Conservation (phyloP, 2,113 vertebrate species). For the Calyptommatus sinebrachiatus region DNA sequence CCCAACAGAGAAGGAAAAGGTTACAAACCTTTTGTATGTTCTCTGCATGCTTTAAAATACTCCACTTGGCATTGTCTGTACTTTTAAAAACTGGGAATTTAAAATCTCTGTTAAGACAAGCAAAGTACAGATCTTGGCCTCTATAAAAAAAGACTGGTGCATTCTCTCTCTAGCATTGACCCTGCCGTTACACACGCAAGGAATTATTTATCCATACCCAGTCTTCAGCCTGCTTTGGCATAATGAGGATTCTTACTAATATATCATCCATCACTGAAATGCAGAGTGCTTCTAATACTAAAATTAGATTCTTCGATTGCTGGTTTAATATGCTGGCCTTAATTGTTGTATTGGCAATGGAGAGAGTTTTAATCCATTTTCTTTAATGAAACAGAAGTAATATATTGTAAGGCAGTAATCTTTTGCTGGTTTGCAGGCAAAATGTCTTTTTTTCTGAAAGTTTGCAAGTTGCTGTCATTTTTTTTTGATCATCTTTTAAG, state of each 20-base stretch:
- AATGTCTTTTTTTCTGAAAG: conserved; percentile 22
- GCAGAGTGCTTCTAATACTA: conserved; percentile 25
- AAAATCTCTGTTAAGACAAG: background rate
- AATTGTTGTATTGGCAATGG: conserved; percentile 31
- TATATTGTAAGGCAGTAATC: background rate
- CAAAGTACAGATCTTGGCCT: background rate
- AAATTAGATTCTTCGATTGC: conserved; percentile 12
- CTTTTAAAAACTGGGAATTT: background rate
- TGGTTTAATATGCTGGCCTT: conserved; percentile 20
- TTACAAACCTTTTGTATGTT: background rate
- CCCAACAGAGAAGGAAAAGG: background rate
- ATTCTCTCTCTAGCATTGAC: background rate
- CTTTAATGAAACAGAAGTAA: conserved; percentile 22
- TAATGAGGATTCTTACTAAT: conserved; percentile 10
- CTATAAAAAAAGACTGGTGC: conserved; percentile 6
- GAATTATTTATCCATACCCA: background rate
- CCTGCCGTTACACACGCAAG: conserved; percentile 9
- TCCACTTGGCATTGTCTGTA: background rate
- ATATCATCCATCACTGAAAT: conserved; percentile 19
- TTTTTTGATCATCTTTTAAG: conserved; percentile 20
- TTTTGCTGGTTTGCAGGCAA: conserved; percentile 27
- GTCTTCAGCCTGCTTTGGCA: conserved; percentile 9
- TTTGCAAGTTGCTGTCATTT: conserved; percentile 29
- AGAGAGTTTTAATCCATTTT: conserved; percentile 30
- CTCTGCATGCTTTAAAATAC: background rate